A percentile compares a stretch with the other conserved stretches of the same genome.
These are phyloP conservation scores for Leucoma salicis DNA, from an alignment of 2,888 invertebrate genomes.

Conservation along the genomic window DNA sequence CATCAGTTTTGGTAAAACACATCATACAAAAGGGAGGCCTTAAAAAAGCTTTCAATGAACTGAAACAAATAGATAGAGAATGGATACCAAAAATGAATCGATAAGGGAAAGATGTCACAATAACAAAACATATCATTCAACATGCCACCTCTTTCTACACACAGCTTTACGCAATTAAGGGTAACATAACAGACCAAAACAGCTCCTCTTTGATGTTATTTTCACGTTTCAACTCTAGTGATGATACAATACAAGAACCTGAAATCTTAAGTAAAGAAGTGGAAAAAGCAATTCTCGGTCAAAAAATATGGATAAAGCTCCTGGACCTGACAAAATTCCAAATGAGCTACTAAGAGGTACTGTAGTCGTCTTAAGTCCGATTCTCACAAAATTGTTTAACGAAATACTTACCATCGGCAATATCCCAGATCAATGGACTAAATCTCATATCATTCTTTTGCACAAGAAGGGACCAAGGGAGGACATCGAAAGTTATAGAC, in stretches of 20 bases:
- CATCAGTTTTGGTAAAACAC: too few species aligned
- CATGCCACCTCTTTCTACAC: neutral
- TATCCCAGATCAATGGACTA: neutral
- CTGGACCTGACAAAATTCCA: slow-evolving; percentile 3
- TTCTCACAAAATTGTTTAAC: neutral
- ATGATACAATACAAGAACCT: neutral
- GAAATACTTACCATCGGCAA: neutral
- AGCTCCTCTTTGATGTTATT: neutral
- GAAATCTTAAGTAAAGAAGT: neutral
- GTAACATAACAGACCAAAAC: neutral
- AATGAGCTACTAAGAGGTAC: slow-evolving; percentile 1
- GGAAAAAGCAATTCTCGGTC: neutral
- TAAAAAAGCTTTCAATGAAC: neutral
- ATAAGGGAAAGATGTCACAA: neutral
- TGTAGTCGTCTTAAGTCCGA: neutral
- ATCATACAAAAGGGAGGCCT: neutral
- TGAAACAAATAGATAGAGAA: neutral
- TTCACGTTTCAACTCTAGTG: too few species aligned
- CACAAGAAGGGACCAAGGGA: slow-evolving; percentile 1
- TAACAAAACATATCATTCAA: neutral
- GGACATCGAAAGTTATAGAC: neutral
- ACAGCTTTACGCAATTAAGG: neutral
- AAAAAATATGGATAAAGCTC: slow-evolving; percentile 6
- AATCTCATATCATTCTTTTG: neutral
- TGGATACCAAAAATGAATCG: neutral